These are phyloP conservation scores for Tautogolabrus adspersus DNA, from an alignment of 2,113 vertebrate species.

Conservation along the genomic window DNA sequence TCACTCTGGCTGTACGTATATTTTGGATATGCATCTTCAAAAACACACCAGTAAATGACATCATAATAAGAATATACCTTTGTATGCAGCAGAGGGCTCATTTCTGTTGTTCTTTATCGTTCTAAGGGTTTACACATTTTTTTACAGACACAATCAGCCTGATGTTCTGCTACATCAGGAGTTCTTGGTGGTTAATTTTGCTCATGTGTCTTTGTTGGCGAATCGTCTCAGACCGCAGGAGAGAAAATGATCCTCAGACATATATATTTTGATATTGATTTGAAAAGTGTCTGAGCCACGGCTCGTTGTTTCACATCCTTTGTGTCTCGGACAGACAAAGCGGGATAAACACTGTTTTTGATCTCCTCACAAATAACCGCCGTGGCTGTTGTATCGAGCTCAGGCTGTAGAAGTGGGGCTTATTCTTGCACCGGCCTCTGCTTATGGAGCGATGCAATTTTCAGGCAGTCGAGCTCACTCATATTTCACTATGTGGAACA, in stretches of 20 bases:
- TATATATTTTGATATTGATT: conserved; percentile 53
- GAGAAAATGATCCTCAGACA: neutral
- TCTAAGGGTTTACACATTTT: no score
- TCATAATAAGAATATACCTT: no score
- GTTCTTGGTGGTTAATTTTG: neutral
- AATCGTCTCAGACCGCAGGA: neutral
- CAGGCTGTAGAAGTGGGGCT: conserved; percentile 41
- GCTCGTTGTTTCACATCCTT: conserved; percentile 28
- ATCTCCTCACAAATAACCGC: conserved; percentile 62
- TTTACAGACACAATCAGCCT: no score
- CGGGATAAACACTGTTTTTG: conserved; percentile 56
- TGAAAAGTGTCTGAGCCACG: neutral
- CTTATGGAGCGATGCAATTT: conserved; percentile 71
- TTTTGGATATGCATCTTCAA: no score
- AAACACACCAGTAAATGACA: no score
- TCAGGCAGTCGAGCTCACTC: conserved; percentile 68
- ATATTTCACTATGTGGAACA: conserved; percentile 79
- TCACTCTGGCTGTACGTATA: no score
- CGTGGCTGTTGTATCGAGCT: conserved; percentile 43
- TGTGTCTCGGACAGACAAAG: conserved; percentile 51
- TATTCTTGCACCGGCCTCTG: conserved; percentile 50
- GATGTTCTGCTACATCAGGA: neutral
- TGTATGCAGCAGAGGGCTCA: no score
- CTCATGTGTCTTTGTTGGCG: neutral
- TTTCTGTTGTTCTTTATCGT: no score